Percentiles rank a stretch among this genome's conserved stretches.
These are phyloP conservation scores for Lichenostomus cassidix DNA, from an alignment of 2,113 vertebrate genomes.

Conservation along the genomic window DNA sequence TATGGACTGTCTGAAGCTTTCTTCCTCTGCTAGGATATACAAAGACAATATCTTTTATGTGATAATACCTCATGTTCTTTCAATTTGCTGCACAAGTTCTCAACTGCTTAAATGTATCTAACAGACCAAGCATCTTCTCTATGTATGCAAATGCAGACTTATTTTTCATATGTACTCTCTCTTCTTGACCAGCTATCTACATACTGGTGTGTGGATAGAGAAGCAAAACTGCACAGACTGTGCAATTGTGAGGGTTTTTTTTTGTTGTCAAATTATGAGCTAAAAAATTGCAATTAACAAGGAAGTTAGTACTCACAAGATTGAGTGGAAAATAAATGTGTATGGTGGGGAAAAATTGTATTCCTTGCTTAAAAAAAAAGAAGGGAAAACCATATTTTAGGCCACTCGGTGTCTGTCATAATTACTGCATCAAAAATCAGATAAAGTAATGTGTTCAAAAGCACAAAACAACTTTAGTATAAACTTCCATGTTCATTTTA, in stretches of 20 bases:
- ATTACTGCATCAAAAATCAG: not conserved
- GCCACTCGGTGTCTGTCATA: not conserved
- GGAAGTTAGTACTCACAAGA: not conserved
- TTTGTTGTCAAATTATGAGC: not conserved
- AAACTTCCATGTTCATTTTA: not conserved
- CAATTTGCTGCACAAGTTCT: not conserved
- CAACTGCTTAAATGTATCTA: not conserved
- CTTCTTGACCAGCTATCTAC: not conserved
- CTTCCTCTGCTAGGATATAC: not conserved
- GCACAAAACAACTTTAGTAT: not conserved
- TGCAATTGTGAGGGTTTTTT: not conserved
- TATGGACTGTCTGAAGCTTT: not conserved
- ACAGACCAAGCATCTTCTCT: not conserved
- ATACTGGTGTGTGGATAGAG: not conserved
- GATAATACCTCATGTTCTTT: not conserved
- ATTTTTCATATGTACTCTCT: not conserved
- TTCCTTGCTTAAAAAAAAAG: not conserved
- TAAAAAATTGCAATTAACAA: not conserved
- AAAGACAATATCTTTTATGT: not conserved
- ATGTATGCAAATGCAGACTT: not conserved
- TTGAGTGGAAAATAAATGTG: not conserved
- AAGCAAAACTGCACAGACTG: not conserved
- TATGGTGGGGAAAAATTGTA: not conserved
- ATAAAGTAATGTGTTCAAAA: not conserved
- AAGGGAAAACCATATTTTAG: not conserved